Percentiles rank a stretch among this genome's conserved stretches.
These are phyloP conservation scores for Bimastos eiseni DNA, from an alignment of 2,888 invertebrate species.

Conservation along the genomic window DNA sequence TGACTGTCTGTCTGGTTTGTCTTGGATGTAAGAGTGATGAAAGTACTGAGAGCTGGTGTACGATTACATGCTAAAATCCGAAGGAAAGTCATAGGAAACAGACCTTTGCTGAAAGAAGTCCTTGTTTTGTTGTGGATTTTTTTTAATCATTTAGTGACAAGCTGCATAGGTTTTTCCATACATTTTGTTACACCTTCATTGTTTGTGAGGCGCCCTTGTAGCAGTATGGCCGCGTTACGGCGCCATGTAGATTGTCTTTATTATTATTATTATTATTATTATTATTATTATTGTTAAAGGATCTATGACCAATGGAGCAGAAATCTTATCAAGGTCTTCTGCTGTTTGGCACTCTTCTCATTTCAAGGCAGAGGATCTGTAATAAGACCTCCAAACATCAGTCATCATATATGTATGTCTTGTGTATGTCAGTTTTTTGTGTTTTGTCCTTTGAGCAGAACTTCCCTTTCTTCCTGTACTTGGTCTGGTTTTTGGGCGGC, in stretches of 20 bases:
- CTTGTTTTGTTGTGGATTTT: neutral
- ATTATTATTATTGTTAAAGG: no score
- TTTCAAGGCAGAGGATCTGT: neutral
- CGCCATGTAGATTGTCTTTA: no score
- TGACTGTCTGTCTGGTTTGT: neutral
- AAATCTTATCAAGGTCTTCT: neutral
- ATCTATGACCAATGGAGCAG: neutral
- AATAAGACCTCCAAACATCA: neutral
- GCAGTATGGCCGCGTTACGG: no score
- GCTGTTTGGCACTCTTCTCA: neutral
- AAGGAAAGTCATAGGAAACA: neutral
- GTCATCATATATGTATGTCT: neutral
- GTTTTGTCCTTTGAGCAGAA: neutral
- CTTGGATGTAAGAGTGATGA: neutral
- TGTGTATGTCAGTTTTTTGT: neutral
- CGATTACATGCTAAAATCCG: neutral
- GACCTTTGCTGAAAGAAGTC: neutral
- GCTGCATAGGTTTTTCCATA: no score
- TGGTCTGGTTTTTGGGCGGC: neutral
- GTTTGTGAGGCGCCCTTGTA: no score
- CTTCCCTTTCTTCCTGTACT: neutral
- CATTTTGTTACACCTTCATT: no score
- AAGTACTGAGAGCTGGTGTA: neutral
- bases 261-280: no score
- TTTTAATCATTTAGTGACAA: no score